Evolutionary conservation across 2,888 invertebrate genomes (phyloP).

Genomic region (Cacoxenus indagator): DNA sequence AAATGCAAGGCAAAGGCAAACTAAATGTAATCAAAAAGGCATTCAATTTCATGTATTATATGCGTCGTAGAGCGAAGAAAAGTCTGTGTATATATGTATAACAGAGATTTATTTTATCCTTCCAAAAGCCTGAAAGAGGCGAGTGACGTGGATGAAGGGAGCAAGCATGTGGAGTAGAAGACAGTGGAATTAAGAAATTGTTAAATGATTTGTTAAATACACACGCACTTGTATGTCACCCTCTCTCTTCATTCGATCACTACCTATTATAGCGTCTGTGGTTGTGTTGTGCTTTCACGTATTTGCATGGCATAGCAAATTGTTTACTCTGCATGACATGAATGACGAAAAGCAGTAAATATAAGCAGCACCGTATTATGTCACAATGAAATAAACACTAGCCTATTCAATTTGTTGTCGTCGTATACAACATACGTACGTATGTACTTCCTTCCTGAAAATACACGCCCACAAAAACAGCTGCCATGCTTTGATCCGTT

Average conservation of each 20-base stretch:
- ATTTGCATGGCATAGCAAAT: not conserved
- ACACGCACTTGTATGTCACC: not conserved
- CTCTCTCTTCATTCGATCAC: too few species aligned
- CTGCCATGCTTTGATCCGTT: too few species aligned
- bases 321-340: not conserved
- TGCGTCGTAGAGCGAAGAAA: not conserved
- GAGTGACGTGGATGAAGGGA: not conserved
- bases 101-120: not conserved
- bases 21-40: not conserved
- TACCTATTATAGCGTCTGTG: too few species aligned
- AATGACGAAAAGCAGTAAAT: too few species aligned
- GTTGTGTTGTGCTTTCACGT: not conserved
- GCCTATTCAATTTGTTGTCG: not conserved
- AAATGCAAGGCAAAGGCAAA: not conserved
- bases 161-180: not conserved
- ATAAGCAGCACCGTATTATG: not conserved
- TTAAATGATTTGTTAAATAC: not conserved
- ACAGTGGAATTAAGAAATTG: not conserved
- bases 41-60: not conserved
- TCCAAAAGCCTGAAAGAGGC: not conserved
- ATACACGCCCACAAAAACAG: not conserved
- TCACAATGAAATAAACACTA: not conserved
- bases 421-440: not conserved
- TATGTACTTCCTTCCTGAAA: not conserved
- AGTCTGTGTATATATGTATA: not conserved